Evolutionary conservation across 2,888 invertebrate species (phyloP).

Genomic region (Drosophila antonietae): DNA sequence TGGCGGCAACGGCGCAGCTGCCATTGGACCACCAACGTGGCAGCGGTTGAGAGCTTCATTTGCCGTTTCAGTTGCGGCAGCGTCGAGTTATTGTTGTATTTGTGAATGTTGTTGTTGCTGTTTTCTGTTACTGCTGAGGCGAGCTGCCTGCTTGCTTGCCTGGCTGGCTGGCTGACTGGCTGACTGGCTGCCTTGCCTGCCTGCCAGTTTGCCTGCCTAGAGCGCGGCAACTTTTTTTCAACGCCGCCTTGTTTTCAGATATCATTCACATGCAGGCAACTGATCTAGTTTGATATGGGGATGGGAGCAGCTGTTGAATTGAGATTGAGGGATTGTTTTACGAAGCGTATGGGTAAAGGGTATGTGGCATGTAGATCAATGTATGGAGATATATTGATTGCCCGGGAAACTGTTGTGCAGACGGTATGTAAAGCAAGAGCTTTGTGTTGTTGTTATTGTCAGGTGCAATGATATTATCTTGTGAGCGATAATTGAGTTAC

Average conservation of each 20-base stretch:
- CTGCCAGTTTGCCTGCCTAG: constrained; percentile 47
- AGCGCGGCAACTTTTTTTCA: constrained; percentile 57
- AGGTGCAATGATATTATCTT: constrained; percentile 13
- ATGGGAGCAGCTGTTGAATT: constrained; percentile 51
- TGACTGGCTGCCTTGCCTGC: constrained; percentile 13
- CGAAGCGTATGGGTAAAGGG: constrained; percentile 1
- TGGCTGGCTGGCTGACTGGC: constrained; percentile 27
- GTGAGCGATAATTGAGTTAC: background rate
- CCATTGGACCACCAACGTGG: constrained; percentile 78
- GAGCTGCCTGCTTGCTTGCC: constrained; percentile 34
- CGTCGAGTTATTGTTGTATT: constrained; percentile 48
- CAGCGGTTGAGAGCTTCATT: constrained; percentile 72
- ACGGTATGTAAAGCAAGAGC: background rate
- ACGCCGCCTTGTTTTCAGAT: constrained; percentile 46
- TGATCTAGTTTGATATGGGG: constrained; percentile 51
- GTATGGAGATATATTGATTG: constrained; percentile 30
- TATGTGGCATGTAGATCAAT: constrained; percentile 47
- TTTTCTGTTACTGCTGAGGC: constrained; percentile 25
- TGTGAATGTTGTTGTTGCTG: constrained; percentile 43
- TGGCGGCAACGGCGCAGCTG: constrained; percentile 68
- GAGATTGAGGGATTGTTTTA: constrained; percentile 5
- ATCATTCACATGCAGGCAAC: constrained; percentile 55
- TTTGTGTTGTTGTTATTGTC: background rate
- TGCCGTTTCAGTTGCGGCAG: constrained; percentile 74
- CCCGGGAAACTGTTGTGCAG: constrained; percentile 22